Conservation (phyloP, 2,797 vertebrate species). For the Taenioides sp. region DNA sequence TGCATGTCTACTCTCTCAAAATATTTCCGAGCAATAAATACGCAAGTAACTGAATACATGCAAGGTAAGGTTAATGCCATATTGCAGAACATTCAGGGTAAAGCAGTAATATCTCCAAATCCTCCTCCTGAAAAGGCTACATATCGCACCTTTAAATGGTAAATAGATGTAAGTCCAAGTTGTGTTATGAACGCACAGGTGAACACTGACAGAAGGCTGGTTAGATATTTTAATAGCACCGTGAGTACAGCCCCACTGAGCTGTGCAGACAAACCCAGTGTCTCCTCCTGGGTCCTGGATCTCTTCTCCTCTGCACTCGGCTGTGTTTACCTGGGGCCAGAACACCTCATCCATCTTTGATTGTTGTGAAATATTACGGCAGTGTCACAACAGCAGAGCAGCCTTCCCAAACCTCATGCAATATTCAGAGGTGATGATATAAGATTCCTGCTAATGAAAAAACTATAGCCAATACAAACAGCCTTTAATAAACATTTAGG, state of each 20-base stretch:
- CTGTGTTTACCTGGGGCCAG: conserved; percentile 59
- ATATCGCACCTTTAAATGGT: no score
- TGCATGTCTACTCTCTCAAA: no score
- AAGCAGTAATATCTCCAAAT: no score
- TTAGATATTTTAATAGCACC: background rate
- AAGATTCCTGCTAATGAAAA: conserved; percentile 75
- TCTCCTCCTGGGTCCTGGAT: conserved; percentile 40
- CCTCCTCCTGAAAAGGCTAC: no score
- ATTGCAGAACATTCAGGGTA: no score
- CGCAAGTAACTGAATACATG: no score
- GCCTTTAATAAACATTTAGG: conserved; percentile 64
- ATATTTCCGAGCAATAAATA: no score
- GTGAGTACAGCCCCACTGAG: background rate
- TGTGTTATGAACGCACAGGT: background rate
- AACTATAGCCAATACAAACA: conserved; percentile 70
- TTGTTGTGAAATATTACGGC: conserved; percentile 73
- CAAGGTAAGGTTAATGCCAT: no score
- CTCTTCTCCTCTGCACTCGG: conserved; percentile 44
- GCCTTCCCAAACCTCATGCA: conserved; percentile 70
- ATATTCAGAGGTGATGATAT: conserved; percentile 75
- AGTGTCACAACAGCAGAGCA: conserved; percentile 64
- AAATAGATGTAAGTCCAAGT: background rate
- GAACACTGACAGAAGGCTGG: background rate
- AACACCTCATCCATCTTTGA: conserved; percentile 74
- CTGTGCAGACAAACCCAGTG: conserved; percentile 3